phyloP scores from a whole-genome alignment of 2,113 vertebrate genomes.

The Rissa tridactyla region DNA sequence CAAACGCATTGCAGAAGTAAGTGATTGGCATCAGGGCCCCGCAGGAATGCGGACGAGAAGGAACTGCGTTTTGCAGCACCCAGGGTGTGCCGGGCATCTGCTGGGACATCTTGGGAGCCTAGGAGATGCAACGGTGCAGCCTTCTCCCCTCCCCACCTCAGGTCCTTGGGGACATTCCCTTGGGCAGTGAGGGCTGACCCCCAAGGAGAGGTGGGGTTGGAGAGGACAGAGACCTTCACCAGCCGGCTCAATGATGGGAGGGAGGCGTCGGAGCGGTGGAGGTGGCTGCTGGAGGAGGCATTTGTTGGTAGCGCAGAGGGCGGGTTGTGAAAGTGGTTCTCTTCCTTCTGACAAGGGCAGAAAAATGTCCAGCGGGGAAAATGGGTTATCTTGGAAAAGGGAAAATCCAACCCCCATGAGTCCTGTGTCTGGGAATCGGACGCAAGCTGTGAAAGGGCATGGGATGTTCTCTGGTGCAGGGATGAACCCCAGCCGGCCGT shows the following conservation, averaged over 20 bases:
- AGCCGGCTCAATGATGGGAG: accelerated
- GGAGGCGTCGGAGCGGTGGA: background rate
- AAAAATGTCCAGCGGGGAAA: background rate
- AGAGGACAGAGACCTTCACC: background rate
- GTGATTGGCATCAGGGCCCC: background rate
- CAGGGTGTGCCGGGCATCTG: accelerated
- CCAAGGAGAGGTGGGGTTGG: background rate
- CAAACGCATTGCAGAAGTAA: accelerated
- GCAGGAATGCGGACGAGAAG: background rate
- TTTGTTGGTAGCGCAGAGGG: accelerated
- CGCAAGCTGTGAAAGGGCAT: background rate
- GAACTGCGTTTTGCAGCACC: accelerated
- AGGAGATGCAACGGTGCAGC: background rate
- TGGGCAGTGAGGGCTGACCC: background rate
- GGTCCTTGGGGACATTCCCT: background rate
- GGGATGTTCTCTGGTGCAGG: accelerated
- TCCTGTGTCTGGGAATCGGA: background rate
- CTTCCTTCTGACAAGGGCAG: background rate
- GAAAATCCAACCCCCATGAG: background rate
- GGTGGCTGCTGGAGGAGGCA: background rate
- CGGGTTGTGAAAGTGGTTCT: background rate
- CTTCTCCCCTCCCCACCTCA: background rate
- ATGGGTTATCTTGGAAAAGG: accelerated
- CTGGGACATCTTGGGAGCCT: background rate
- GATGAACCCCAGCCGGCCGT: background rate